Base-by-base conservation (phyloP, 2,888 invertebrate species). In the Galeruca laticollis region DNA sequence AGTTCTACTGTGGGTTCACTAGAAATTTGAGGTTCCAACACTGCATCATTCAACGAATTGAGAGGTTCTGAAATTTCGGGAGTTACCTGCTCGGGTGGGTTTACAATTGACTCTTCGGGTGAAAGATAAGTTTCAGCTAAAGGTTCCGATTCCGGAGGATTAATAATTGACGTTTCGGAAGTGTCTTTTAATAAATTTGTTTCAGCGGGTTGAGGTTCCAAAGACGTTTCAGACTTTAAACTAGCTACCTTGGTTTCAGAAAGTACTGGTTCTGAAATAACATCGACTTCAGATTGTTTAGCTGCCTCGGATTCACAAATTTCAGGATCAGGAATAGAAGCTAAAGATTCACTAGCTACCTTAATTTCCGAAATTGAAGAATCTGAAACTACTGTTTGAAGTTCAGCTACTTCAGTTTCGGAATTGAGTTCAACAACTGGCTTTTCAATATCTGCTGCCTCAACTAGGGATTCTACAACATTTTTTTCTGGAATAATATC, bases 181-280 rank as follows among this genome's bases (percentile, higher is more conserved):
- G 20, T 37, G 13, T 60, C 43, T 60, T 40, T 60, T 8, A 43
- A 31, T 20, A 43, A 15, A 43, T 60, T 60, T 26, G 47, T 47
- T 57, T 71, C 68, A 31, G 49, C 11, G 20, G 40, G n/a, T 52
- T 68, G 63, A 15, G 35, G 26, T 49, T 60, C 70, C 15, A 57
- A 57, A 68, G 72, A 69, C 5, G 54, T 51, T 69, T 71, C 64
- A 21, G 74, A 35, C 57, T 64, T 71, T 47, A 56, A 10, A 26
- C 31, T 54, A 54, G 54, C 31, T 54, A 31, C 6, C 9, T 31
- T 35, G 4, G 33, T 18, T 13, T 57, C 56, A 18, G 2, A 15
- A 35, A 8, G 18, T 47, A 9, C 9, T 47, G 18, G 40, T 40
- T 40, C n/a, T n/a, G 54, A 33, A 15, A 18, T 5, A 33, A 33